Evolutionary conservation across 1,140 invertebrate species (phyloP), one percentile per base, ranked within the genome.

Genomic region (Drosophila kohkoa): DNA sequence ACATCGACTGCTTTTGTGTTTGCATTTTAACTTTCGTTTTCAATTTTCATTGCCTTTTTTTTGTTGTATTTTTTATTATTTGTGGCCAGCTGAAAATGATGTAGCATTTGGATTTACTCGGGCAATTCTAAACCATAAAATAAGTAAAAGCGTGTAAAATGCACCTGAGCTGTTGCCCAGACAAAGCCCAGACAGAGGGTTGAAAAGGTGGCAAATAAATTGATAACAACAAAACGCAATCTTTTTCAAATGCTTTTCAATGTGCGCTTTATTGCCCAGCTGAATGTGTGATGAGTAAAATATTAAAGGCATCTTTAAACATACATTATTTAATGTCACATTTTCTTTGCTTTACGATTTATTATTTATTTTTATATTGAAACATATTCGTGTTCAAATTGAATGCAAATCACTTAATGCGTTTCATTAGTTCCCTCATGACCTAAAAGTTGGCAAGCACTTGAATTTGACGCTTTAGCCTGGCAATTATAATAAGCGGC

Each of bases 11-110:
- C 35, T 10, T 64, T 58, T 54, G 43, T 79, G 76, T 82, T 86
- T 82, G 79, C 77, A 82, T 77, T 88, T 69, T 55, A 80, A 88
- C 82, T 87, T 87, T 87, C 82, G 45, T 87, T 87, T 87, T 87
- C 82, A 83, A 87, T 87, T 88, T 87, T 77, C 82, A 76, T 62
- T 66, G 81, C 58, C 75, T 25, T 25, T 25, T 25, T 25, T 25
- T 25, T 25, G 20, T 25, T 25, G 20, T 58, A n/a, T 74, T 71
- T 69, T 28, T 35, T 45, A 55, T 57, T 68, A 69, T 70, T 78
- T 75, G 67, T 45, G 73, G 66, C 67, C 58, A 55, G 38, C 73
- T 75, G 58, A 63, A 75, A 75, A 75, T 75, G 43, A 65, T 72
- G 59, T 64, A 58, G 45, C 72, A 45, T 57, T 69, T 43, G 72